A percentile compares a stretch with the other conserved stretches of the same genome.
Conservation (phyloP, 1,140 invertebrate species). For the Trissolcus basalis region DNA sequence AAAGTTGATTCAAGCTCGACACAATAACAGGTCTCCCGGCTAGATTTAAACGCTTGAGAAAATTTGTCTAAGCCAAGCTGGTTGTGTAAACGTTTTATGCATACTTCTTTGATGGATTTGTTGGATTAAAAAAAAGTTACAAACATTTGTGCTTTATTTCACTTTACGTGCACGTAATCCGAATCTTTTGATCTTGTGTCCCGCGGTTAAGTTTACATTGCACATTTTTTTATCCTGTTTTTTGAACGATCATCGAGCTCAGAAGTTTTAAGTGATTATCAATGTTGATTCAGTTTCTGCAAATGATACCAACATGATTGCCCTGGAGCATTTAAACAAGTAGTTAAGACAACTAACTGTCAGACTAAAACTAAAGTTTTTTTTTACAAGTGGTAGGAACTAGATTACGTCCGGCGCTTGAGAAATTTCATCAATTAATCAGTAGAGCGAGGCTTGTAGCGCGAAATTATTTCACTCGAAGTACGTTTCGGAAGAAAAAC, state of each 20-base stretch:
- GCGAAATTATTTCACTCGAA: conserved; percentile 10
- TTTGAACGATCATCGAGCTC: neutral
- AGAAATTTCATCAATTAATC: conserved; percentile 11
- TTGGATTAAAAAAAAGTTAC: conserved; percentile 16
- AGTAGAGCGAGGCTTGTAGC: neutral
- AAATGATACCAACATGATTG: too few species aligned
- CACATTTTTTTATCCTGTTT: neutral
- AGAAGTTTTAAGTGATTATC: neutral
- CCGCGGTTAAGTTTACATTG: conserved; percentile 13
- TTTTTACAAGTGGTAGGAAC: too few species aligned
- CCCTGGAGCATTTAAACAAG: neutral
- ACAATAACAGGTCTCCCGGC: neutral
- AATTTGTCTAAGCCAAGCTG: conserved; percentile 1
- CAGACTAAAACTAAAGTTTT: neutral
- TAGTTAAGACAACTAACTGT: conserved; percentile 11
- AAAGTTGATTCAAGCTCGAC: too few species aligned
- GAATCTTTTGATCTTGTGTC: conserved; percentile 20
- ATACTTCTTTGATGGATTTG: conserved; percentile 37
- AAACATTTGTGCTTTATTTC: conserved; percentile 39
- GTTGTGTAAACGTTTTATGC: conserved; percentile 14
- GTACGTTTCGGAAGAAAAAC: conserved; percentile 5
- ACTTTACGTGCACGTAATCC: conserved; percentile 1
- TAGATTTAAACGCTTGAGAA: neutral
- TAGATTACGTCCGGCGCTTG: too few species aligned
- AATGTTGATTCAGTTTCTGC: neutral